These are phyloP conservation scores for Belonocnema kinseyi DNA, from an alignment of 1,140 invertebrate species.

Conservation along the genomic window DNA sequence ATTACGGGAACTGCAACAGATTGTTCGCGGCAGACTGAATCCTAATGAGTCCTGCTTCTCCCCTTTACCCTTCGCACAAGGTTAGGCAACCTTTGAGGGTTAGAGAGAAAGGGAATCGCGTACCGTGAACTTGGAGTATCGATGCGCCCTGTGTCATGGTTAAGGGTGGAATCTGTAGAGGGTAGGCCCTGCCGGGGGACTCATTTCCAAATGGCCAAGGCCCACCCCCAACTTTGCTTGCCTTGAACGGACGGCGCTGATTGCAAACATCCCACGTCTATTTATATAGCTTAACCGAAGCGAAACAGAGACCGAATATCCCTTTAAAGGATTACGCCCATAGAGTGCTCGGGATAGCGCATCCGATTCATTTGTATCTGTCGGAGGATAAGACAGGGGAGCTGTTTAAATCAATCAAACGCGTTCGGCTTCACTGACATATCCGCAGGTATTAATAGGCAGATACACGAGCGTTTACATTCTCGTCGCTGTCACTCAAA, in stretches of 20 bases:
- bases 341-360: conserved; percentile 57
- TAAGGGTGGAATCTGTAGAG: not conserved
- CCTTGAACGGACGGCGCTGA: conserved; percentile 51
- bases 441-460: conserved; percentile 66
- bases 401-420: conserved; percentile 72
- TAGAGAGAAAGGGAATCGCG: conserved; percentile 9
- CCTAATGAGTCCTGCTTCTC: conserved; percentile 20
- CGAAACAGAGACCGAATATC: conserved; percentile 68
- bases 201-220: conserved; percentile 46
- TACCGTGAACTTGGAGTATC: not conserved
- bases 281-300: conserved; percentile 73
- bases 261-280: conserved; percentile 70
- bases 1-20: conserved; percentile 21
- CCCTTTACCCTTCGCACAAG: not conserved
- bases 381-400: conserved; percentile 59
- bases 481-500: not conserved
- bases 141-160: not conserved
- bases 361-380: conserved; percentile 74
- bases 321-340: conserved; percentile 73
- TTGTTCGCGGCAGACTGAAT: conserved; percentile 14
- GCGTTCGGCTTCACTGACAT: conserved; percentile 53
- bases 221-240: conserved; percentile 35
- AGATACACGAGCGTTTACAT: conserved; percentile 40
- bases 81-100: conserved; percentile 4
- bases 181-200: conserved; percentile 38